Evolutionary conservation across 1,140 invertebrate genomes (phyloP).

Genomic region (Rhynchophorus ferrugineus): DNA sequence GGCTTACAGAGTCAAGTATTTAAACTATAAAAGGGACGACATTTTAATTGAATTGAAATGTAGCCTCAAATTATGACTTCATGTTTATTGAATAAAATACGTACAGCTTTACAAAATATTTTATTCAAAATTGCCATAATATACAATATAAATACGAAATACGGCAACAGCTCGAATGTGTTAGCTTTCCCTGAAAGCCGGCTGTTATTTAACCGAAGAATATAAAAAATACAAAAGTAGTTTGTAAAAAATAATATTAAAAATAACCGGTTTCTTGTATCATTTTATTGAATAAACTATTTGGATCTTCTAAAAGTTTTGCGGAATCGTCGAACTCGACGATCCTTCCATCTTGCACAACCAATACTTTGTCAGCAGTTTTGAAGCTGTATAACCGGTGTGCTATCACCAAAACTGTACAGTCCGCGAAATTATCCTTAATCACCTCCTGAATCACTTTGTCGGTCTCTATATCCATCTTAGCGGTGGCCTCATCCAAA

Average conservation of each 20-base stretch:
- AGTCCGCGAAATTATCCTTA: constrained; percentile 66
- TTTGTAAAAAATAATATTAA: not conserved
- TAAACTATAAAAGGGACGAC: too few species aligned
- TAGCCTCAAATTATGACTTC: too few species aligned
- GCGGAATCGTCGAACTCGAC: constrained; percentile 67
- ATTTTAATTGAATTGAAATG: too few species aligned
- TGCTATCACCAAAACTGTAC: constrained; percentile 76
- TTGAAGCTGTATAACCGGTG: constrained; percentile 76
- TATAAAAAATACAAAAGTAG: too few species aligned
- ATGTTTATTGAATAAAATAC: too few species aligned
- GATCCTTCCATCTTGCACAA: constrained; percentile 56
- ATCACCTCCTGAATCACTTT: constrained; percentile 60
- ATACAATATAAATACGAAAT: too few species aligned
- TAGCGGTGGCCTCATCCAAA: constrained; percentile 67
- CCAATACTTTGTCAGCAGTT: constrained; percentile 66
- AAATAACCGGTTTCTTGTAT: constrained; percentile 50
- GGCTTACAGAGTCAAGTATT: too few species aligned
- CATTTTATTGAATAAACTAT: constrained; percentile 59
- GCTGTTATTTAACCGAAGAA: too few species aligned
- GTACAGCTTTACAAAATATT: too few species aligned
- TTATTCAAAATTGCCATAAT: too few species aligned
- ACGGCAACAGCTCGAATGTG: too few species aligned
- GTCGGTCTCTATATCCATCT: constrained; percentile 62
- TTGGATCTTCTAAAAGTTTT: constrained; percentile 51
- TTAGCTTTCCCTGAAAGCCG: too few species aligned